Evolutionary conservation across 1,140 invertebrate species (phyloP), one percentile per base, ranked within the genome.

Genomic region (Drosophila pruinosa): DNA sequence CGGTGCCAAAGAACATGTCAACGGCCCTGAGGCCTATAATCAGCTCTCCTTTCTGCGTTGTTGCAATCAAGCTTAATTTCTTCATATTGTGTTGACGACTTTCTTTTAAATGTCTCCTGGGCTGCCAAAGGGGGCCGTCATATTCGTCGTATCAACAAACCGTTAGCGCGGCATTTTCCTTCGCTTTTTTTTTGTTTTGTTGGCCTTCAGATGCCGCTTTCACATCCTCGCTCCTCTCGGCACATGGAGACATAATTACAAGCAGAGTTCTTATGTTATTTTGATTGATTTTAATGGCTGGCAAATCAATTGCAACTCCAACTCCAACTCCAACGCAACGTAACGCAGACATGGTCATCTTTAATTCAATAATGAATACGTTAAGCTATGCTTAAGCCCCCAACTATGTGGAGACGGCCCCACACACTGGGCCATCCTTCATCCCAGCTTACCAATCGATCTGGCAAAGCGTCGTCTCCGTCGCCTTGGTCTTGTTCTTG

Each of bases 331-430:
- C 71, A 82, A 78, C 72, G 78, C 76, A 80, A 76, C 81, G 65
- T 76, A n/a, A 34, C 67, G 71, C 81, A 82, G 78, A 88, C 82
- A 82, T 88, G 82, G 82, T 86, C 82, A 88, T 88, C 82, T 75
- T 88, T 88, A 88, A 88, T 88, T 82, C 82, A 88, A 88, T 88
- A 88, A 88, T 88, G 82, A 88, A 88, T 72, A 88, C 71, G 82
- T 86, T 61, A 67, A 56, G 69, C 50, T 53, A 45, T 62, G 45
- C 38, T 59, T 41, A 68, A 59, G 31, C 26, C 43, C 34, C 57
- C 61, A 43, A 34, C 50, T 26, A 6, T 12, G 36, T 15, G 14
- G 31, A 22, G 41, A 19, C 52, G 43, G 56, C 73, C 59, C 26
- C 26, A 72, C 61, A 67, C 77, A 78, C 64, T 48, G 54, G 34